phyloP scores from a whole-genome alignment of 2,113 vertebrate genomes.

The Mobula hypostoma region DNA sequence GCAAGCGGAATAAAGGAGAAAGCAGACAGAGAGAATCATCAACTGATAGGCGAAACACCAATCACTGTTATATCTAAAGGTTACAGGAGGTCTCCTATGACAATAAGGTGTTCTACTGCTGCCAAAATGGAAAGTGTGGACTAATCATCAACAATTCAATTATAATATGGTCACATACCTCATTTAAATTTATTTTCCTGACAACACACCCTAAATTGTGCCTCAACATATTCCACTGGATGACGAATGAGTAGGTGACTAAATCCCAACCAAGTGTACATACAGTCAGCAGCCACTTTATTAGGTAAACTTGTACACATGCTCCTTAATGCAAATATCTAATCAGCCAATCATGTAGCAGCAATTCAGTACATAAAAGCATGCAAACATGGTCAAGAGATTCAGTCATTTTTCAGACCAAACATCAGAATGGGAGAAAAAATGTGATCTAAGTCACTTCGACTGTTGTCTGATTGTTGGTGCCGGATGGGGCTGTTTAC shows the following conservation, averaged over 20 bases:
- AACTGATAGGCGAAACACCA: not conserved
- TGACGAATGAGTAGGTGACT: not conserved
- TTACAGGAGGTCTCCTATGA: not conserved
- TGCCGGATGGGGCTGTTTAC: no score
- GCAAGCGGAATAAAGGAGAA: constrained; percentile 25
- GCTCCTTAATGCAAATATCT: no score
- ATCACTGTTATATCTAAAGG: not conserved
- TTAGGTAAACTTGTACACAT: no score
- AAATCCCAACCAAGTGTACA: not conserved
- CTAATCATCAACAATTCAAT: not conserved
- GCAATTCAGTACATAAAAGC: no score
- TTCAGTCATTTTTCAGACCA: no score
- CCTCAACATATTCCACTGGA: not conserved
- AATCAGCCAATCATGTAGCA: no score
- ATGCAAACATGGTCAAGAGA: no score
- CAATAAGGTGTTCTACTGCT: not conserved
- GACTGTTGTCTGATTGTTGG: no score
- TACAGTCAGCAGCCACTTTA: no score
- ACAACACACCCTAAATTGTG: not conserved
- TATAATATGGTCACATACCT: not conserved
- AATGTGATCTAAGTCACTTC: no score
- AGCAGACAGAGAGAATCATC: constrained; percentile 30
- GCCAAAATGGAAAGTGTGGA: not conserved
- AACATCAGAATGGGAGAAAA: no score
- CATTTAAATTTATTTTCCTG: not conserved